Conservation (phyloP, 1,140 invertebrate species). For the Zaprionus vittiger region DNA sequence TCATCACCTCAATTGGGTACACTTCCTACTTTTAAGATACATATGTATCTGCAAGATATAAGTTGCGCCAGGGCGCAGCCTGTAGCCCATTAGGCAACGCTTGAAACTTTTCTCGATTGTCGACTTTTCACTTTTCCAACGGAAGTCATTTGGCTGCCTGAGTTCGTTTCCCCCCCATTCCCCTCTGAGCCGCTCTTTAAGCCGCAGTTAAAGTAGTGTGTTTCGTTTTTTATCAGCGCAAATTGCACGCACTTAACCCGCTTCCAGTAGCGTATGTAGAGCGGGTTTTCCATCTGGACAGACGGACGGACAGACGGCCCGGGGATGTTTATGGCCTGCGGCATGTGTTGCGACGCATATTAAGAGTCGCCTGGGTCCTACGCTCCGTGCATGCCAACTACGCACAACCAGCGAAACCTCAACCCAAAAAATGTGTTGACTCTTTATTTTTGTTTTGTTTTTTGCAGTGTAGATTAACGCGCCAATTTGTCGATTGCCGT, state of each 20-base stretch:
- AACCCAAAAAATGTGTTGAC: background rate
- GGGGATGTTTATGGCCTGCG: constrained; percentile 42
- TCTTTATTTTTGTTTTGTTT: constrained; percentile 7
- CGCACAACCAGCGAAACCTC: constrained; percentile 10
- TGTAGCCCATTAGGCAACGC: constrained; percentile 45
- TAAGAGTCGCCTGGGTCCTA: constrained; percentile 45
- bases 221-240: constrained; percentile 64
- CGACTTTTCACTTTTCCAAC: constrained; percentile 70
- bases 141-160: constrained; percentile 69
- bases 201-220: background rate
- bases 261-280: constrained; percentile 71
- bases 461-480: constrained; percentile 62
- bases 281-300: constrained; percentile 54
- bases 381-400: constrained; percentile 46
- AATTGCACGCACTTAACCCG: constrained; percentile 82
- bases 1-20: constrained; percentile 83
- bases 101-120: constrained; percentile 42
- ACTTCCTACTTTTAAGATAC: constrained; percentile 79
- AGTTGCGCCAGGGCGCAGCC: constrained; percentile 44
- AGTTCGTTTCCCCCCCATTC: constrained; percentile 41
- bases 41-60: constrained; percentile 73
- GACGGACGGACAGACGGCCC: constrained; percentile 13
- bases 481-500: constrained; percentile 79
- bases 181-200: background rate
- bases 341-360: constrained; percentile 50